Percentiles rank a stretch among this genome's conserved stretches.
Conservation (phyloP, 2,113 vertebrate genomes). For the Balaeniceps rex region DNA sequence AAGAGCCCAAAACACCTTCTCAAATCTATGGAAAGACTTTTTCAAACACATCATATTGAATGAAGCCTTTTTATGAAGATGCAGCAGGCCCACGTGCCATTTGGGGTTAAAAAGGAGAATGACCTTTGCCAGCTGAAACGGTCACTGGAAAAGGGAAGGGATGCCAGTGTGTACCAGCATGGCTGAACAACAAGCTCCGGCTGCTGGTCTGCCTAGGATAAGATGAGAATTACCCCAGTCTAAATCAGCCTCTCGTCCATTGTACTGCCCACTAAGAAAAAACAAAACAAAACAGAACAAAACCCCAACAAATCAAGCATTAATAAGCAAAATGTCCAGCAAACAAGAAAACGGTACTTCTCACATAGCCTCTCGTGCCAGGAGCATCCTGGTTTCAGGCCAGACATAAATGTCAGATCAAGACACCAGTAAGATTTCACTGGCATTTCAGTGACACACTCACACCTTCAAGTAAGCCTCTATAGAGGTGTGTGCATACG, state of each 20-base stretch:
- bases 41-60: neutral
- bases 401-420: neutral
- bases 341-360: neutral
- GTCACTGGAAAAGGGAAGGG: neutral
- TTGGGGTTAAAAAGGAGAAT: neutral
- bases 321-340: neutral
- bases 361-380: neutral
- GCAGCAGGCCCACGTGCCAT: neutral
- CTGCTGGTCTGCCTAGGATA: neutral
- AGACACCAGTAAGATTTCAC: neutral
- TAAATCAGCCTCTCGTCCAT: neutral
- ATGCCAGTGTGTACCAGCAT: rapidly evolving
- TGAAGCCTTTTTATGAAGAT: neutral
- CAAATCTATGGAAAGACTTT: neutral
- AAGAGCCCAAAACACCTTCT: neutral
- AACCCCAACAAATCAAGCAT: neutral
- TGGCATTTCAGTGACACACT: neutral
- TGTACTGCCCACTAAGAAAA: neutral
- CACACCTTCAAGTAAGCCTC: neutral
- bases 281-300: neutral
- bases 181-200: neutral
- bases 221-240: neutral
- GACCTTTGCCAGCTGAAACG: neutral
- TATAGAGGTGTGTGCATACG: neutral
- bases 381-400: neutral